Evolutionary conservation across 2,888 invertebrate genomes (phyloP).

Genomic region (Baccha elongata): DNA sequence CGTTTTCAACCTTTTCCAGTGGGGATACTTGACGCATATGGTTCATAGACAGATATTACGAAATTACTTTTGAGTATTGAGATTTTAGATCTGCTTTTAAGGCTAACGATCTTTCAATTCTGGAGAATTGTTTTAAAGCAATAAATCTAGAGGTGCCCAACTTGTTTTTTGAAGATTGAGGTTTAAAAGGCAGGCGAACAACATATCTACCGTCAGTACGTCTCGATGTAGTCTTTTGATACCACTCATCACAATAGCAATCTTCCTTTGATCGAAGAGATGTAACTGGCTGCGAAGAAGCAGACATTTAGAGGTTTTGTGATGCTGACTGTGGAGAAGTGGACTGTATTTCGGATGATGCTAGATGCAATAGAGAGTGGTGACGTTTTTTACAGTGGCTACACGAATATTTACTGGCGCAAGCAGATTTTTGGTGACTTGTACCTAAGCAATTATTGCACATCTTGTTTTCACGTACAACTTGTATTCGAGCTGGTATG

Average conservation of each 20-base stretch:
- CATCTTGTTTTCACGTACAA: background rate
- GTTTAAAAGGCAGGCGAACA: constrained; percentile 5
- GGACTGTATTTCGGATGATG: constrained; percentile 15
- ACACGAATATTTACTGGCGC: background rate
- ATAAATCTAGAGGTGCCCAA: background rate
- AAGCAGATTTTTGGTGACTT: background rate
- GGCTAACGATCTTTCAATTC: background rate
- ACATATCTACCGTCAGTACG: constrained; percentile 8
- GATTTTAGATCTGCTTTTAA: background rate
- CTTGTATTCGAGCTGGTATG: background rate
- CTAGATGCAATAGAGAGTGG: background rate
- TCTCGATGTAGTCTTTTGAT: background rate
- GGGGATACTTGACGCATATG: background rate
- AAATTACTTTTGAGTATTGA: background rate
- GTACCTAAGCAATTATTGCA: background rate
- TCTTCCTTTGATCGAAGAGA: background rate
- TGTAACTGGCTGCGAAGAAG: no score
- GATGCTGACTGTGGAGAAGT: background rate
- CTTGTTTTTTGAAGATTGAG: background rate
- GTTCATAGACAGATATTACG: background rate
- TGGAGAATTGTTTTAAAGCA: constrained; percentile 1
- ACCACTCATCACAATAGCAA: background rate
- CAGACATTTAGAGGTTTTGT: background rate
- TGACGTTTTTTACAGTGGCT: constrained; percentile 3
- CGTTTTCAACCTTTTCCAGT: background rate